phyloP scores from a whole-genome alignment of 2,797 vertebrate species.

The Cyprinella venusta region DNA sequence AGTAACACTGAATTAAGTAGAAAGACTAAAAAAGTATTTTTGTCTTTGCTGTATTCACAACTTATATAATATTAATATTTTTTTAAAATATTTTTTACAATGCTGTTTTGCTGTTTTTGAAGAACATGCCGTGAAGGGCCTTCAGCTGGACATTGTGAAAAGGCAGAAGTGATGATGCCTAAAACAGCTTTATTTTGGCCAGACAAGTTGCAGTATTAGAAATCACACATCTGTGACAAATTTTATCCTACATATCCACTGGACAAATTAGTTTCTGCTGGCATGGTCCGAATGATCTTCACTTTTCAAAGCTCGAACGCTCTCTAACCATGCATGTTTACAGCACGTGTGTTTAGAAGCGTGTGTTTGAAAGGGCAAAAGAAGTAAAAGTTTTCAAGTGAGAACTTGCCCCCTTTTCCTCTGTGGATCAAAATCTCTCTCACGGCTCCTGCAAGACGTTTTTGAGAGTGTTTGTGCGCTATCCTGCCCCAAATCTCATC shows the following conservation, averaged over 20 bases:
- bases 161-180: neutral
- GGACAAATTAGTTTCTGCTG: slow-evolving; percentile 7
- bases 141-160: neutral
- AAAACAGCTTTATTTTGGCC: neutral
- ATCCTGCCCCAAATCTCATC: slow-evolving; percentile 53
- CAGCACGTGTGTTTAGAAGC: neutral
- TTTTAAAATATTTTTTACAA: neutral
- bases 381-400: neutral
- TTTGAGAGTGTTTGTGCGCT: slow-evolving; percentile 13
- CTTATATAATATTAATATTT: neutral
- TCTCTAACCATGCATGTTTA: neutral
- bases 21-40: neutral
- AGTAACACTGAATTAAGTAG: neutral
- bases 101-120: neutral
- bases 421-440: slow-evolving; percentile 20
- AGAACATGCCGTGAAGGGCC: neutral
- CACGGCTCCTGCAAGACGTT: slow-evolving; percentile 26
- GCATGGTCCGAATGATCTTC: neutral
- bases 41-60: neutral
- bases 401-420: slow-evolving; percentile 27
- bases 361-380: neutral
- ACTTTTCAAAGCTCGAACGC: neutral
- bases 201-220: slow-evolving; percentile 14
- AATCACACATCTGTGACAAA: neutral
- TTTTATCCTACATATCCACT: neutral